Base-by-base conservation (phyloP, 2,797 vertebrate genomes). In the Ambastaia sidthimunki region DNA sequence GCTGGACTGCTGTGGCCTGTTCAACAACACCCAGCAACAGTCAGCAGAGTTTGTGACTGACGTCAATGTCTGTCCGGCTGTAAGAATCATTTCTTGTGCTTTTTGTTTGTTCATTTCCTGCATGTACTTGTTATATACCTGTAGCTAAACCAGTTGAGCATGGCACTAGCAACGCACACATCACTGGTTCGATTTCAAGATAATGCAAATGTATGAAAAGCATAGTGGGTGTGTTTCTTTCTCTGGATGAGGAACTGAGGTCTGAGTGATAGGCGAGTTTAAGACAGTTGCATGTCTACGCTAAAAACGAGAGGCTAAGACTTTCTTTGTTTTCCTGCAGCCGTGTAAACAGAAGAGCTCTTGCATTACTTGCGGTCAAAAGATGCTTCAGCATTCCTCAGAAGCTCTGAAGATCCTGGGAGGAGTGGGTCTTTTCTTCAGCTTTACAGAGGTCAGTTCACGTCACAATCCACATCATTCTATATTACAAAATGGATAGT, bases 401-500 rank as follows among this genome's bases (percentile, higher is more conserved):
- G 94, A 95, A 87, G 95, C 93, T n/a, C 89, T 98, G 87, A 96
- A 95, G 91, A 97, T 97, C 87, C 94, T 97, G 5, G 97, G 97
- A 0, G 96, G 97, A 2, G 96, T 98, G 0, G 97, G 96, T 1
- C 95, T 98, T 21, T 98, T 98, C 91, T 98, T 98, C 89, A 98
- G 97, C 88, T 98, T 98, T 88, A 97, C 96, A 11, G 97, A 98
- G 95, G 97, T 96, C 83, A 92, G 87, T 62, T 19, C 2, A 67
- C 41, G 28, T 13, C 11, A 7, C 12, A 2, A 21, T 11, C 31
- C 9, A 34, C 16, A 34, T 3, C 34, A 34, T 37, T 34, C 6
- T 37, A 0, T 63, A 25, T 59, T 59, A 63, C 28, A 34, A 63
- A 34, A 37, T 37, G 19, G 9, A 57, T 57, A 21, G 34, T 4